A percentile compares a stretch with the other conserved stretches of the same genome.
These are phyloP conservation scores for Miichthys miiuy DNA, from an alignment of 2,797 vertebrate species.

Conservation along the genomic window DNA sequence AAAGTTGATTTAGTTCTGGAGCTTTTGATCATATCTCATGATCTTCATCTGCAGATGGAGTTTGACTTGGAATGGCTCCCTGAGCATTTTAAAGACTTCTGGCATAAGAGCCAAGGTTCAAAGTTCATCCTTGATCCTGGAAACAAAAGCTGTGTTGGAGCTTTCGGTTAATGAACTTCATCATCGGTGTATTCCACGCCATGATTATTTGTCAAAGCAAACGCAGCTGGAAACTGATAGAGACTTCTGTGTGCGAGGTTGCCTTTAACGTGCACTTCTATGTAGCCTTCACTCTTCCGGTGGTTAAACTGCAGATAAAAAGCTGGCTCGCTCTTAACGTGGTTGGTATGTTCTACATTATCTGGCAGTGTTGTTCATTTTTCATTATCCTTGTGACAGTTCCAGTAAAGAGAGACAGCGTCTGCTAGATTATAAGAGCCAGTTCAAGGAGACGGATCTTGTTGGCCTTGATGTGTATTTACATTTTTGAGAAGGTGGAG, in stretches of 20 bases:
- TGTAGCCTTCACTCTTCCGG: not conserved
- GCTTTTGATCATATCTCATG: conserved; percentile 15
- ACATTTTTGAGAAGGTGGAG: not conserved
- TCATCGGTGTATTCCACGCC: not conserved
- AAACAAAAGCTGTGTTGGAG: not conserved
- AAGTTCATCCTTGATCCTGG: not conserved
- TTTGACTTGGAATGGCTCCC: not conserved
- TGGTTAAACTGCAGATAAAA: not conserved
- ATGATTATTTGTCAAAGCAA: not conserved
- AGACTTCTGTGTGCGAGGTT: not conserved
- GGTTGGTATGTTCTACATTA: not conserved
- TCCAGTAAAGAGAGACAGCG: not conserved
- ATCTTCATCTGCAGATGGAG: not conserved
- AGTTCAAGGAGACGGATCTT: not conserved
- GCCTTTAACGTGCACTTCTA: not conserved
- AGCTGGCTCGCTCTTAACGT: not conserved
- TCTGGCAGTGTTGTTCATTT: not conserved
- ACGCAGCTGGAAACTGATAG: not conserved
- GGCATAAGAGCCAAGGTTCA: not conserved
- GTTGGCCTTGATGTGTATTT: not conserved
- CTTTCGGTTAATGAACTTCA: not conserved
- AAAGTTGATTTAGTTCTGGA: not conserved
- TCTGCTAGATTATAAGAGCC: not conserved
- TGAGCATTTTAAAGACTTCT: not conserved
- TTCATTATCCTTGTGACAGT: not conserved